Percentiles rank a stretch among this genome's conserved stretches.
These are phyloP conservation scores for Colaptes auratus DNA, from an alignment of 2,113 vertebrate species.

Conservation along the genomic window DNA sequence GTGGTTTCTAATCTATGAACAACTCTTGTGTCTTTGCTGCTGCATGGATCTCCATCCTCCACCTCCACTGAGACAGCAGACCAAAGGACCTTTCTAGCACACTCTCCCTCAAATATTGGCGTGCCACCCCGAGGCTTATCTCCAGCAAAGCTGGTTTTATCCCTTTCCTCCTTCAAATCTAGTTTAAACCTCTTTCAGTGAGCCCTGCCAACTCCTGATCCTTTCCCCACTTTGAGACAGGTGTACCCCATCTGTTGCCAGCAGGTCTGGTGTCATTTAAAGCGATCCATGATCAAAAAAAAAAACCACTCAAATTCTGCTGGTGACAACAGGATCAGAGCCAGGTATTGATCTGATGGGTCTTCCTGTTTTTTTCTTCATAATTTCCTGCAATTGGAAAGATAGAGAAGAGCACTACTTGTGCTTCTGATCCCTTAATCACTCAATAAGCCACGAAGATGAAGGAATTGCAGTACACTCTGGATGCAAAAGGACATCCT, in stretches of 20 bases:
- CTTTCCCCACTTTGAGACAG: neutral
- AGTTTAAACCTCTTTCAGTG: neutral
- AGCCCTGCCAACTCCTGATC: neutral
- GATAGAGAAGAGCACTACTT: neutral
- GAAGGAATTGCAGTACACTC: neutral
- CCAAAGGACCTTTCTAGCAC: neutral
- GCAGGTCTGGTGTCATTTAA: neutral
- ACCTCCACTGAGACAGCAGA: neutral
- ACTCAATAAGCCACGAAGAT: neutral
- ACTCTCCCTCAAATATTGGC: neutral
- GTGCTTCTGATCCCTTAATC: neutral
- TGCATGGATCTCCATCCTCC: neutral
- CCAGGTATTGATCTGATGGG: neutral
- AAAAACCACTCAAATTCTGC: neutral
- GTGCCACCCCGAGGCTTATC: neutral
- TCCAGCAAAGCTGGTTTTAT: neutral
- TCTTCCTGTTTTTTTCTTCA: neutral
- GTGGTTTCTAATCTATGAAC: neutral
- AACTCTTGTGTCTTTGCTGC: neutral
- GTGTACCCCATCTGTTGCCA: neutral
- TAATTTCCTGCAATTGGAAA: neutral
- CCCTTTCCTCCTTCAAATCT: neutral
- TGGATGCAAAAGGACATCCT: neutral
- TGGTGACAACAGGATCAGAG: neutral
- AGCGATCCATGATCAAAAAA: neutral